Percentiles rank a stretch among this genome's conserved stretches.
phyloP scores from a whole-genome alignment of 2,113 vertebrate genomes.

The Rostratula benghalensis region DNA sequence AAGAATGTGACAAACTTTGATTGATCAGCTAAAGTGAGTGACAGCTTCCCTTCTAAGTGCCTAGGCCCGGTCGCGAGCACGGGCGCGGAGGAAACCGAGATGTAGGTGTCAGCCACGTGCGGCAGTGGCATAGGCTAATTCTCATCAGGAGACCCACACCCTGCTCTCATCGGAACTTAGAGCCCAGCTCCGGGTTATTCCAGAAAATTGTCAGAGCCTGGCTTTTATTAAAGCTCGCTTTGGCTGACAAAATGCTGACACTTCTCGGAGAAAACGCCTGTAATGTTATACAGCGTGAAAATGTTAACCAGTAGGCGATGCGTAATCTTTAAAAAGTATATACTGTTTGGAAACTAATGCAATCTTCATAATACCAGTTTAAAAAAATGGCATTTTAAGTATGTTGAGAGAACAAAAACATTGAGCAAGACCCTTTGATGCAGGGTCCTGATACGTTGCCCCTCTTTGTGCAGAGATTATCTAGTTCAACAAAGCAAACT shows the following conservation, averaged over 20 bases:
- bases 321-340: constrained; percentile 19
- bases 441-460: rapidly evolving
- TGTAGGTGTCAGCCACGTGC: constrained; percentile 53
- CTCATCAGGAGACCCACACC: constrained; percentile 60
- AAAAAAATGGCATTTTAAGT: not conserved
- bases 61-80: constrained; percentile 19
- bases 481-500: not conserved
- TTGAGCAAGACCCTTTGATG: not conserved
- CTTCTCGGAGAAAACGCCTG: constrained; percentile 30
- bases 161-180: constrained; percentile 8
- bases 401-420: constrained; percentile 15
- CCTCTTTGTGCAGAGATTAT: not conserved
- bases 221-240: constrained; percentile 53
- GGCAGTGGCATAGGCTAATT: constrained; percentile 44
- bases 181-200: constrained; percentile 39
- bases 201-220: constrained; percentile 65
- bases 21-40: constrained; percentile 61
- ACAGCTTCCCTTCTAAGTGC: constrained; percentile 54
- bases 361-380: constrained; percentile 25
- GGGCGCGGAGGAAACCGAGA: not conserved
- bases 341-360: constrained; percentile 50
- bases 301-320: constrained; percentile 47
- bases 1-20: constrained; percentile 69
- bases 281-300: constrained; percentile 54
- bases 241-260: constrained; percentile 59